phyloP scores from a whole-genome alignment of 1,140 invertebrate species.

The Asbolus verrucosus region DNA sequence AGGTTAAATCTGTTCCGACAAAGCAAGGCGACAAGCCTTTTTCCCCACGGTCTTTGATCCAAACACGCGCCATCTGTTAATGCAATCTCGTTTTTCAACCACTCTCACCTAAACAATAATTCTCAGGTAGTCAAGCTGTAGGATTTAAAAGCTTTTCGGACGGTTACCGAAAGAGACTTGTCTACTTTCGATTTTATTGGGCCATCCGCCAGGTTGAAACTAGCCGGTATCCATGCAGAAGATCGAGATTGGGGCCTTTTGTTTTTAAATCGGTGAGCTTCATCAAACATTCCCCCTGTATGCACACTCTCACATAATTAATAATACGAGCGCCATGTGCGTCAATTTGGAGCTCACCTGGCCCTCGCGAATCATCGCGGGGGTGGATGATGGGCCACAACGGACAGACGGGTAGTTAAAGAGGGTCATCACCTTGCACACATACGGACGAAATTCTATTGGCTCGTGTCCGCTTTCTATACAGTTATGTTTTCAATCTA shows the following conservation, averaged over 20 bases:
- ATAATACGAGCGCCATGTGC: constrained; percentile 55
- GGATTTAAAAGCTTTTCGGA: too few species aligned
- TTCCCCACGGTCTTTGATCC: not conserved
- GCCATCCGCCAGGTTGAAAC: constrained; percentile 23
- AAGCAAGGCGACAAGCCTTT: not conserved
- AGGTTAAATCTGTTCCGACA: too few species aligned
- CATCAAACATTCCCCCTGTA: constrained; percentile 22
- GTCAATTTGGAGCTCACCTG: constrained; percentile 56
- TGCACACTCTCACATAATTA: constrained; percentile 56
- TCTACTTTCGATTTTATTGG: constrained; percentile 17
- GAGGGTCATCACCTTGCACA: constrained; percentile 50
- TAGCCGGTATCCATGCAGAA: too few species aligned
- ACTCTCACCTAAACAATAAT: not conserved
- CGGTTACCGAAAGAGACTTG: too few species aligned
- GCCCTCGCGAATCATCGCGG: constrained; percentile 40
- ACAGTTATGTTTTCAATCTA: constrained; percentile 7
- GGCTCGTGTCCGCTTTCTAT: constrained; percentile 14
- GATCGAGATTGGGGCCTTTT: constrained; percentile 21
- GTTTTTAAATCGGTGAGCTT: constrained; percentile 46
- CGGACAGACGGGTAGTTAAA: constrained; percentile 38
- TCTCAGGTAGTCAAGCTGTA: not conserved
- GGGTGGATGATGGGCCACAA: constrained; percentile 33
- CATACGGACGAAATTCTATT: not conserved
- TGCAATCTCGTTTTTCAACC: not conserved
- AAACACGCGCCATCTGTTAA: not conserved